Evolutionary conservation across 1,140 invertebrate genomes (phyloP).

Genomic region (Ceratitis capitata): DNA sequence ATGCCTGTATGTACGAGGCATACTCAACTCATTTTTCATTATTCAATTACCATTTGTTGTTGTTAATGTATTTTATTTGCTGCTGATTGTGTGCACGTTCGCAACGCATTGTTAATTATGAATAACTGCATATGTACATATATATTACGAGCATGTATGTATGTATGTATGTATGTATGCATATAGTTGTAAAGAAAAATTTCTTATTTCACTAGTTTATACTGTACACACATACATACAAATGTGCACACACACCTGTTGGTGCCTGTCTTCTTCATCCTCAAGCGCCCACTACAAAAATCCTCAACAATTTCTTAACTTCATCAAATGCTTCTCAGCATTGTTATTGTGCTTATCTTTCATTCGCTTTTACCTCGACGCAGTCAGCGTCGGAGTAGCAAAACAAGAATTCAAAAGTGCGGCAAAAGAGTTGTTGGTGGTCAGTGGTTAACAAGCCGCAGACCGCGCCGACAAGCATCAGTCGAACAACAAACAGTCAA

Average conservation of each 20-base stretch:
- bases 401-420: neutral
- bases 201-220: neutral
- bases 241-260: neutral
- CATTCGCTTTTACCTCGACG: neutral
- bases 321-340: neutral
- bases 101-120: conserved; percentile 1
- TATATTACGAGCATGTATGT: too few relatives aligned
- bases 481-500: too few relatives aligned
- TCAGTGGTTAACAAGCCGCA: neutral
- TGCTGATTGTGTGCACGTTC: neutral
- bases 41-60: neutral
- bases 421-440: neutral
- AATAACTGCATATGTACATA: too few relatives aligned
- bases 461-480: neutral
- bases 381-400: neutral
- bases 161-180: too few relatives aligned
- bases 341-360: neutral
- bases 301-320: neutral
- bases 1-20: too few relatives aligned
- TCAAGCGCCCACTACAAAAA: neutral
- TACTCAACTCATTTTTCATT: neutral
- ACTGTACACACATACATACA: too few relatives aligned
- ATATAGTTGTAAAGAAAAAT: neutral
- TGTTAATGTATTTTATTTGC: too few relatives aligned
- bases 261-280: neutral